These are phyloP conservation scores for Rousettus madagascariensis DNA, from an alignment of 2,797 vertebrate species.

Conservation along the genomic window DNA sequence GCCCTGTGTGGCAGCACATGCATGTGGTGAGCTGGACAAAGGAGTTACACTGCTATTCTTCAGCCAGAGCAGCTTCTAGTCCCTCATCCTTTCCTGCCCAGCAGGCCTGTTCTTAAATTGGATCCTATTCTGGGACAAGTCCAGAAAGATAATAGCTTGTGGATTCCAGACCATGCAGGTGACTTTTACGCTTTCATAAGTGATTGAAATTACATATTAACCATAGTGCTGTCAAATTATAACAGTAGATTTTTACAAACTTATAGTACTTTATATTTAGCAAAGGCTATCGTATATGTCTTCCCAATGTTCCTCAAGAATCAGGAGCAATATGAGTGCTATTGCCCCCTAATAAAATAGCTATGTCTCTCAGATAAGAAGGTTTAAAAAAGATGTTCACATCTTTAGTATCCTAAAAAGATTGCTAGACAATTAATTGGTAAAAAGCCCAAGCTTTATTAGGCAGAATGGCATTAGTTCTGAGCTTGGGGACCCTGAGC, in stretches of 20 bases:
- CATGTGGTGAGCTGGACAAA: fast-evolving
- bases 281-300: background rate
- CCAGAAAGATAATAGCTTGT: constrained; percentile 29
- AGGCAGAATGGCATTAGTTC: constrained; percentile 35
- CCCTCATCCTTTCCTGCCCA: background rate
- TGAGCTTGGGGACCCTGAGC: constrained; percentile 54
- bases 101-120: background rate
- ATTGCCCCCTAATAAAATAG: constrained; percentile 12
- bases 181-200: constrained; percentile 13
- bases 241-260: constrained; percentile 10
- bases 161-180: constrained; percentile 22
- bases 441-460: constrained; percentile 44
- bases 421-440: constrained; percentile 54
- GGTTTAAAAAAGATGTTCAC: constrained; percentile 14
- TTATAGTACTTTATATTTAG: constrained; percentile 40
- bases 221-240: constrained; percentile 26
- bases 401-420: background rate
- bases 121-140: background rate
- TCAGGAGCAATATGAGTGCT: background rate
- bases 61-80: background rate
- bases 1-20: background rate
- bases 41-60: background rate
- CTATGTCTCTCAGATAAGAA: background rate
- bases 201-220: constrained; percentile 67
- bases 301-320: background rate